Evolutionary conservation across 2,888 invertebrate genomes (phyloP).

Genomic region (Himalopsyche japonica): DNA sequence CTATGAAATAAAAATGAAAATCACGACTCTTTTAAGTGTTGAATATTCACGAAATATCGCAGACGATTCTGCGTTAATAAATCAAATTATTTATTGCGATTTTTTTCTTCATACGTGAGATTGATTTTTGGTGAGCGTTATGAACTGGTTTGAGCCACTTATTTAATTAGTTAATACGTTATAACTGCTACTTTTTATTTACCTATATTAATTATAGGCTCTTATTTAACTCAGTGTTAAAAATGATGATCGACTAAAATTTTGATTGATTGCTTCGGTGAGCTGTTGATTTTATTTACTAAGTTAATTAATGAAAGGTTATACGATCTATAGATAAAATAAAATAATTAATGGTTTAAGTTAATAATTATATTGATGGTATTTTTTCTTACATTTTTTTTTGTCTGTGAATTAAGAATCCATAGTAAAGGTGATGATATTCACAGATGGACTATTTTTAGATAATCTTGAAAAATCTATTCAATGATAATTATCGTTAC

Average conservation of each 20-base stretch:
- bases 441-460: no score
- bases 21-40: background rate
- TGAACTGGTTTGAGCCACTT: background rate
- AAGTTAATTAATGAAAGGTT: no score
- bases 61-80: background rate
- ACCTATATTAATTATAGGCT: background rate
- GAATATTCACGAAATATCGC: background rate
- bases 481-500: no score
- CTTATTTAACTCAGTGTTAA: background rate
- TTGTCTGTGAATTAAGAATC: no score
- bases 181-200: background rate
- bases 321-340: no score
- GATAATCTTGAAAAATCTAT: no score
- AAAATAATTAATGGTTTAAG: no score
- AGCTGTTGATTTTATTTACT: background rate
- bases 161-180: background rate
- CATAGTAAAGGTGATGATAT: no score
- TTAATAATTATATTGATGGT: no score
- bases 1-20: background rate
- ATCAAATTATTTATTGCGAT: background rate
- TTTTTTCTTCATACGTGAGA: background rate
- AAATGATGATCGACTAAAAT: background rate
- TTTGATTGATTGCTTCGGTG: background rate
- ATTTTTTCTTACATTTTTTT: no score
- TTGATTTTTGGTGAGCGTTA: background rate